Percentiles rank a stretch among this genome's conserved stretches.
These are phyloP conservation scores for Microcaecilia unicolor DNA, from an alignment of 2,797 vertebrate species.

Conservation along the genomic window DNA sequence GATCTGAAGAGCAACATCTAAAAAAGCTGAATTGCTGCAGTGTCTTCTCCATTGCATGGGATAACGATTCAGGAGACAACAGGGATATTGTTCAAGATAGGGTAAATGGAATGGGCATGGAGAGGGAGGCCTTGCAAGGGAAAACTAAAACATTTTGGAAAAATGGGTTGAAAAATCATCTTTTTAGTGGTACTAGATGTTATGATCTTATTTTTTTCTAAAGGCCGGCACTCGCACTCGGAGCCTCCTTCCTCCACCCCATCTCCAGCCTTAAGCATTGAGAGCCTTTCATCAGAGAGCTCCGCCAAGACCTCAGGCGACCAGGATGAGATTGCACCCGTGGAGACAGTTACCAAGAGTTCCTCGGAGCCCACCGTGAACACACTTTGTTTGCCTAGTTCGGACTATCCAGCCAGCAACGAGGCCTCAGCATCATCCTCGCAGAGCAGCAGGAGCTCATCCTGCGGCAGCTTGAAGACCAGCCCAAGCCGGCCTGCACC, in stretches of 20 bases:
- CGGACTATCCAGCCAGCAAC: no score
- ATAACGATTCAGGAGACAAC: no score
- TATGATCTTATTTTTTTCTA: no score
- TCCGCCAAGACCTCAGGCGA: constrained; percentile 46
- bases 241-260: constrained; percentile 79
- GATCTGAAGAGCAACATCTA: no score
- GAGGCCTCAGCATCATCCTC: constrained; percentile 33
- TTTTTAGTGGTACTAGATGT: no score
- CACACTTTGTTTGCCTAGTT: constrained; percentile 33
- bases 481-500: constrained; percentile 23
- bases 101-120: no score
- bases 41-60: no score
- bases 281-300: constrained; percentile 76
- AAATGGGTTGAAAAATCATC: no score
- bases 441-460: constrained; percentile 33
- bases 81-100: no score
- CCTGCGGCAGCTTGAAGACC: constrained; percentile 10
- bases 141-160: no score
- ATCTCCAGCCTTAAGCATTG: constrained; percentile 82
- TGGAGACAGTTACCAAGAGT: constrained; percentile 77
- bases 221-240: constrained; percentile 67
- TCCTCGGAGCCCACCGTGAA: constrained; percentile 83
- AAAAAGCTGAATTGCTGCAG: no score
- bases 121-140: no score
- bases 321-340: constrained; percentile 30